Base-by-base conservation (phyloP, 2,113 vertebrate genomes). In the Sylvietta virens region DNA sequence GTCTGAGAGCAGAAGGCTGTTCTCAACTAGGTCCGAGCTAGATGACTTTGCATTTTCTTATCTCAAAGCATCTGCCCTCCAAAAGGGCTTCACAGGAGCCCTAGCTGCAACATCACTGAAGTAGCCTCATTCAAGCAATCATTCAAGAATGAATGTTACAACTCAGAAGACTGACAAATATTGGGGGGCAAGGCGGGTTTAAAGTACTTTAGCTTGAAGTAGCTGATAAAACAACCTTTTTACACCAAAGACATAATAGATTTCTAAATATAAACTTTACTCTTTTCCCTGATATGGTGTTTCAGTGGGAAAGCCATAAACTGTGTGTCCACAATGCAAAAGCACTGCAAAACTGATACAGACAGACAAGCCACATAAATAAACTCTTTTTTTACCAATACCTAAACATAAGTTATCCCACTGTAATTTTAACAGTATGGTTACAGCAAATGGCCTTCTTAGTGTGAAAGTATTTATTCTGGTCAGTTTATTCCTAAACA, bases 81-180 rank as follows among this genome's bases (percentile, higher is more conserved):
- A n/a, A n/a, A n/a, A n/a, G n/a, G n/a, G n/a, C n/a, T n/a, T n/a
- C n/a, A n/a, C n/a, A n/a, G n/a, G n/a, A n/a, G n/a, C n/a, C n/a
- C n/a, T n/a, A n/a, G n/a, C n/a, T n/a, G n/a, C n/a, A n/a, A n/a
- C 30, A 93, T 79, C 56, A 11, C 50, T 82, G 37, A 67, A 94
- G 33, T 7, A 70, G 62, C 19, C 35, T 87, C 39, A 42, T 27
- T 69, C 45, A 92, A 74, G 45, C 6, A 62, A 40, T 50, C 67
- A 54, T 62, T 65, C 48, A 57, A 67, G 65, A 77, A 47, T 57
- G 15, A 73, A 35, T 39, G 9, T 33, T 73, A 51, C 14, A 82
- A 21, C 24, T 84, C 33, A 17, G 39, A 71, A 71, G 6, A 28
- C 42, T 44, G 22, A 51, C 11, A 62, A 70, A 28, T 50, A 27